Evolutionary conservation across 1,140 invertebrate species (phyloP).

Genomic region (Cataglyphis hispanica): DNA sequence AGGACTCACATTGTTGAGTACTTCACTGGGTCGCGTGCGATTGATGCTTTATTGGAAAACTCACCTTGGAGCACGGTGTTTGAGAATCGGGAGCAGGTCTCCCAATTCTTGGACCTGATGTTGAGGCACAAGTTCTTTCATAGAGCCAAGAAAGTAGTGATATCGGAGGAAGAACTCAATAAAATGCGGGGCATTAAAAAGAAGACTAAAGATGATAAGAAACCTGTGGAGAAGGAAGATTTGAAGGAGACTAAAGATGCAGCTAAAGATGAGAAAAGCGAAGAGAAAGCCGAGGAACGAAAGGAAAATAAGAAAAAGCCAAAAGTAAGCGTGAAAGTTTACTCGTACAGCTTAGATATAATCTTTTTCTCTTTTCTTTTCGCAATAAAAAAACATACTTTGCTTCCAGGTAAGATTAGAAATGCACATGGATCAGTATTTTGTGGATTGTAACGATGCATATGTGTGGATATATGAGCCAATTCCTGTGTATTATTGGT

Average conservation of each 20-base stretch:
- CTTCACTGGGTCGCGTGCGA: conserved; percentile 97
- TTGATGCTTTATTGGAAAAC: conserved; percentile 94
- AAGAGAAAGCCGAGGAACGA: conserved; percentile 81
- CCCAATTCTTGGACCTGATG: conserved; percentile 94
- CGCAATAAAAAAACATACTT: not conserved
- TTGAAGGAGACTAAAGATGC: conserved; percentile 87
- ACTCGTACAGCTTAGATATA: not conserved
- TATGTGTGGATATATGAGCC: conserved; percentile 99
- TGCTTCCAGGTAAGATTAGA: conserved; percentile 91
- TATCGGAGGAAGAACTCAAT: conserved; percentile 83
- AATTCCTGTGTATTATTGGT: conserved; percentile 98
- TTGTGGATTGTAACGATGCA: conserved; percentile 97
- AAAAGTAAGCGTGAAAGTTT: conserved; percentile 75
- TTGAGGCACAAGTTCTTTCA: conserved; percentile 98
- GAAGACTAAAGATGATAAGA: conserved; percentile 89
- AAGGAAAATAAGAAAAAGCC: conserved; percentile 84
- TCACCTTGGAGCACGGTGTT: conserved; percentile 97
- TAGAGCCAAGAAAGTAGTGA: conserved; percentile 93
- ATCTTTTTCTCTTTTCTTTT: not conserved
- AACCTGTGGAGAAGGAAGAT: conserved; percentile 82
- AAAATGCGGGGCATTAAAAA: conserved; percentile 89
- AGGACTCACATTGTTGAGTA: conserved; percentile 98
- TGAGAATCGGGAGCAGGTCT: conserved; percentile 92
- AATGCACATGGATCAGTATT: conserved; percentile 98
- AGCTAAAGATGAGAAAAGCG: conserved; percentile 85